Evolutionary conservation across 1,140 invertebrate genomes (phyloP), one percentile per base, ranked within the genome.

Genomic region (Thaumetopoea pityocampa): DNA sequence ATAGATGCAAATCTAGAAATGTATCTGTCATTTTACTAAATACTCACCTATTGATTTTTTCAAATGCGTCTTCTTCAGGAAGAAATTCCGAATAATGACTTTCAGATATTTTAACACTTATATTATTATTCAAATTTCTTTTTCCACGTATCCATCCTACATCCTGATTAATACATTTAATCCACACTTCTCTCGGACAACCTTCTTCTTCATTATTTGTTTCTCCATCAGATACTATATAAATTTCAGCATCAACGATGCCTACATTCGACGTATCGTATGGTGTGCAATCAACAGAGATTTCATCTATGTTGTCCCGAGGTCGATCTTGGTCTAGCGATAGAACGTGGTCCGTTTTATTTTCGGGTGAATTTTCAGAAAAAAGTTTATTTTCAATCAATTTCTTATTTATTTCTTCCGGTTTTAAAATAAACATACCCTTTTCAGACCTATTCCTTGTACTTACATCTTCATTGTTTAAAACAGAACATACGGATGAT

Each of bases 381-480:
- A 1, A 1, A 5, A 32, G 12, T 32, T 41, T 14, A 10, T 41
- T 15, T 32, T 30, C 8, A n/a, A 41, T 3, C 5, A 60, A 42
- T 49, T 59, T 63, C 53, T 68, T 67, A 46, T 81, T 80, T n/a
- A 84, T 82, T 64, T 84, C 73, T 61, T 80, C 76, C 4, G 80
- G 76, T 65, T 82, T 81, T 41, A 81, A 55, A 35, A 81, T 46
- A 45, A 74, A 62, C 74, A 81, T 79, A 8, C 67, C 51, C 14
- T 36, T 26, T 46, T 66, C 57, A 5, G 14, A 20, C 18, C 11
- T 32, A 15, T 12, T 14, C 3, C 1, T 23, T 10, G 12, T 5
- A 6, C n/a, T n/a, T n/a, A 23, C 7, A 34, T 51, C 52, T 30
- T 45, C 51, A 24, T 40, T 29, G 11, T 42, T 28, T 34, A n/a